These are phyloP conservation scores for Chrysocyon brachyurus DNA, from an alignment of 2,797 vertebrate species.

Conservation along the genomic window DNA sequence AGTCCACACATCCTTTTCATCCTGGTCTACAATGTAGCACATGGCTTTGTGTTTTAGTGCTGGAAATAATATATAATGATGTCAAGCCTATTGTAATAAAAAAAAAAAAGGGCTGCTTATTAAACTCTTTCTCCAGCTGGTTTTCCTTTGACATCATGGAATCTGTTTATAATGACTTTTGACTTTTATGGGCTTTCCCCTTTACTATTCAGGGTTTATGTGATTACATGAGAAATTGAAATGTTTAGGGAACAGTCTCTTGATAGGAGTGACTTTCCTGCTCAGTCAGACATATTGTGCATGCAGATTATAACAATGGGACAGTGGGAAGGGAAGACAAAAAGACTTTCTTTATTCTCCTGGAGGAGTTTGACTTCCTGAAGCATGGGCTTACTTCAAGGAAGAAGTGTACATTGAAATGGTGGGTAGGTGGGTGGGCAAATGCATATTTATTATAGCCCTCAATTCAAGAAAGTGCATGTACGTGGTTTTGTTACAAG, in stretches of 20 bases:
- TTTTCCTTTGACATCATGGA: conserved; percentile 80
- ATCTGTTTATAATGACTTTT: conserved; percentile 74
- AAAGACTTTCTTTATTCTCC: background rate
- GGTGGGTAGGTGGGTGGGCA: background rate
- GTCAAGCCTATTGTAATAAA: conserved; percentile 79
- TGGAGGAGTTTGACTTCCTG: conserved; percentile 7
- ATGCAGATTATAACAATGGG: background rate
- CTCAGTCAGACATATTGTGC: background rate
- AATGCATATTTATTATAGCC: background rate
- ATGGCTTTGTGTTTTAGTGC: conserved; percentile 75
- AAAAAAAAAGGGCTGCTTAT: conserved; percentile 74
- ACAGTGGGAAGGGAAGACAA: background rate
- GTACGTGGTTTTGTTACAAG: background rate
- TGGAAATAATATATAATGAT: conserved; percentile 85
- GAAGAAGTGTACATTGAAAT: background rate
- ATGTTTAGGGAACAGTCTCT: background rate
- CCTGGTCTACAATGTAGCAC: conserved; percentile 65
- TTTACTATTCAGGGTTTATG: conserved; percentile 13
- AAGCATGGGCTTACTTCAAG: background rate
- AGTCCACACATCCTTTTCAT: conserved; percentile 79
- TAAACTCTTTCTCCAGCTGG: conserved; percentile 73
- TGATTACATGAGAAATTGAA: conserved; percentile 53
- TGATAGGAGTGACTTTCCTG: background rate
- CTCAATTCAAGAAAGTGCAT: background rate
- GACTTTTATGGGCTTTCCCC: conserved; percentile 50